These are phyloP conservation scores for Calyptomena viridis DNA, from an alignment of 2,113 vertebrate genomes.

Conservation along the genomic window DNA sequence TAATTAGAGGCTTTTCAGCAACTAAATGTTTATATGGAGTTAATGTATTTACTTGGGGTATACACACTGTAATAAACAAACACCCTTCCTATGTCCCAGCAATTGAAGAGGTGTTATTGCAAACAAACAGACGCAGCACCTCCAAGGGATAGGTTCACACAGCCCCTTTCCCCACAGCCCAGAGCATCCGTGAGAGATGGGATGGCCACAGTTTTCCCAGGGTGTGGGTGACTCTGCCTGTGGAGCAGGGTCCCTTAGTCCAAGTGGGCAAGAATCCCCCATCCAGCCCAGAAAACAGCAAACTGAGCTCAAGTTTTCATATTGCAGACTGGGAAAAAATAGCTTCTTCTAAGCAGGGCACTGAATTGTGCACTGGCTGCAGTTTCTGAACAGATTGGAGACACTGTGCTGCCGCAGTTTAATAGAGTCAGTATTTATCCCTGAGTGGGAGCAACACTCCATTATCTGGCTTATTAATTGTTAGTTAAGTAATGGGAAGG, in stretches of 20 bases:
- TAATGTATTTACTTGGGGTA: slow-evolving; percentile 4
- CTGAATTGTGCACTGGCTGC: neutral
- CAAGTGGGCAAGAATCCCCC: accelerated
- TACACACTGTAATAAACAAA: neutral
- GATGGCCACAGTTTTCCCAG: neutral
- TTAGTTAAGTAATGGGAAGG: slow-evolving; percentile 60
- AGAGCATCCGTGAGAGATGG: neutral
- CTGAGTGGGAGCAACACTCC: slow-evolving; percentile 42
- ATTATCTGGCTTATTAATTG: slow-evolving; percentile 66
- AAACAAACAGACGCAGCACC: neutral
- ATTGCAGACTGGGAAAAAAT: neutral
- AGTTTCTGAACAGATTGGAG: neutral
- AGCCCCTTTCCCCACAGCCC: accelerated
- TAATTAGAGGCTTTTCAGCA: slow-evolving; percentile 31
- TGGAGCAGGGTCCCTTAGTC: neutral
- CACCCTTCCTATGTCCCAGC: neutral
- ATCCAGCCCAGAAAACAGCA: neutral
- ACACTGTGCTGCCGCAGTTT: neutral
- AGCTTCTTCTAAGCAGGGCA: neutral
- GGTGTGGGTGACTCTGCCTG: accelerated
- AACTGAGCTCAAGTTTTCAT: neutral
- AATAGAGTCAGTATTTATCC: slow-evolving; percentile 39
- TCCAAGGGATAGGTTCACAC: neutral
- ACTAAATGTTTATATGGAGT: neutral
- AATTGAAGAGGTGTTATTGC: neutral